Evolutionary conservation across 2,113 vertebrate genomes (phyloP), one percentile per base, ranked within the genome.

Genomic region (Spheniscus mendiculus): DNA sequence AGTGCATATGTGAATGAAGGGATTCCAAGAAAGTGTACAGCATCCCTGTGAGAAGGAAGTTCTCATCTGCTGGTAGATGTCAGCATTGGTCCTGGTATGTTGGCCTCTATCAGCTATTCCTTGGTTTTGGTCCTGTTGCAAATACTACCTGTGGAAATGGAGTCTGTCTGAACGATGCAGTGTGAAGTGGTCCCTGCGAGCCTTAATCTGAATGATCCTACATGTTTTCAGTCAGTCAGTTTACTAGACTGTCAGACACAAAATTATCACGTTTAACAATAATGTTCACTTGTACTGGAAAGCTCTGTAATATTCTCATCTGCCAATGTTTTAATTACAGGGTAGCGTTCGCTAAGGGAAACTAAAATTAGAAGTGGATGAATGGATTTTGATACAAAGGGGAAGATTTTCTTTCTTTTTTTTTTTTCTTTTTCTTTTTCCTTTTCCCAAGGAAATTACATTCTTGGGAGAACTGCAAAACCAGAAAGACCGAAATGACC

Each of bases 251-350:
- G 89, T 95, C 74, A 95, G 84, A 93, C 81, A 80, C 89, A 97
- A 95, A 74, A 96, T 96, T 86, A 77, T 95, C 74, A 82, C 65
- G 9, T 97, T 98, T 88, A 96, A 96, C 93, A 97, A 81, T 86
- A 95, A 87, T n/a, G 87, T 89, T 96, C 82, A 65, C 94, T 95
- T 94, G 91, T 93, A 95, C 86, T 93, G 85, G 90, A 90, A 97
- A 96, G 86, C 85, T 91, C 96, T 98, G 29, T 97, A 97, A 98
- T 98, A 96, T 92, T 95, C 96, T 96, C 98, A 98, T 97, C 95
- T 97, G 93, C 97, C 98, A 96, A 88, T 95, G 77, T 97, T 98
- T 97, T 98, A 98, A 98, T 98, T 98, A 97, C 93, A 98, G 95
- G 87, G 69, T 98, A 67, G n/a, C 14, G 15, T 91, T 98, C 4